A percentile compares a stretch with the other conserved stretches of the same genome.
Conservation (phyloP, 2,113 vertebrate genomes). For the Pollachius pollachius region DNA sequence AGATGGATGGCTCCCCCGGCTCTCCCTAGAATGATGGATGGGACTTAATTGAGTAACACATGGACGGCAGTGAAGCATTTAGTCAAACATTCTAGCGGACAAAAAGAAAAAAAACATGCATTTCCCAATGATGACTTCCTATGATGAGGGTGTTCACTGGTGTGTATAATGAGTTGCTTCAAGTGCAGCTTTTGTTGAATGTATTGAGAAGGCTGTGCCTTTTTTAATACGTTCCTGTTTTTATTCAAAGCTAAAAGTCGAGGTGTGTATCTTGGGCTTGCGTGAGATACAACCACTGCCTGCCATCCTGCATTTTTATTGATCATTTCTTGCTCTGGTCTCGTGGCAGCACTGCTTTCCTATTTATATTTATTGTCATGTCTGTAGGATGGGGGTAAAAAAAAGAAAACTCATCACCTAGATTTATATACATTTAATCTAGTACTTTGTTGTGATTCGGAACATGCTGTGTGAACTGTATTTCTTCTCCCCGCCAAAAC, state of each 20-base stretch:
- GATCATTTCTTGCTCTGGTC: slow-evolving; percentile 14
- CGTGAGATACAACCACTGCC: slow-evolving; percentile 18
- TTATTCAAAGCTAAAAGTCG: not conserved
- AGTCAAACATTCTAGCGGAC: slow-evolving; percentile 23
- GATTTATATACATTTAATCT: slow-evolving; percentile 15
- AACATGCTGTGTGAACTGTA: slow-evolving; percentile 9
- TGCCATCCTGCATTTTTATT: slow-evolving; percentile 17
- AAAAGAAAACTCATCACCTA: slow-evolving; percentile 11
- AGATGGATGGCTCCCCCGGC: slow-evolving; percentile 49
- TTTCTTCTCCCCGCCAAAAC: slow-evolving; percentile 13
- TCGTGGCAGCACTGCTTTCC: not conserved
- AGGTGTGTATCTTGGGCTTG: not conserved
- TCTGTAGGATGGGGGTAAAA: not conserved
- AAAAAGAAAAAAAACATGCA: slow-evolving; percentile 1
- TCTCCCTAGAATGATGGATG: slow-evolving; percentile 54
- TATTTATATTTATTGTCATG: slow-evolving; percentile 14
- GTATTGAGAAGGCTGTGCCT: slow-evolving; percentile 16
- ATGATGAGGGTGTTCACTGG: slow-evolving; percentile 18
- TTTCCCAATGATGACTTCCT: slow-evolving; percentile 39
- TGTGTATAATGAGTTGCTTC: slow-evolving; percentile 27
- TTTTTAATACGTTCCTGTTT: slow-evolving; percentile 11
- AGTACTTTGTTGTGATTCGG: slow-evolving; percentile 22
- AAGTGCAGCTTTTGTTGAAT: slow-evolving; percentile 11
- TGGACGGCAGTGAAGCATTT: slow-evolving; percentile 48
- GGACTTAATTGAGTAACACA: slow-evolving; percentile 62